A percentile compares a stretch with the other conserved stretches of the same genome.
Conservation (phyloP, 2,888 invertebrate species). For the Thalpophila matura region DNA sequence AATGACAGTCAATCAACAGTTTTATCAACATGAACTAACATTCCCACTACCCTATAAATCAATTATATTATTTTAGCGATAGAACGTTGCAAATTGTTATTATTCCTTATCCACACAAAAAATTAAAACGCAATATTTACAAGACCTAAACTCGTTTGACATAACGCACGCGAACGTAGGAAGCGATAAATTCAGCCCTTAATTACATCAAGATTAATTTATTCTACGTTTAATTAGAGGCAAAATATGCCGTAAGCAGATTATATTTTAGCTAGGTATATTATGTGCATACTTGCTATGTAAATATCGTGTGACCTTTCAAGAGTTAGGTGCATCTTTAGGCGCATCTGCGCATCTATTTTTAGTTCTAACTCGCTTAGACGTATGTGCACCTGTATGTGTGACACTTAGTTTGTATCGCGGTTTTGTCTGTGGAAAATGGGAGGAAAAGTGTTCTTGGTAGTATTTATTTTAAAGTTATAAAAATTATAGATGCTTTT, state of each 20-base stretch:
- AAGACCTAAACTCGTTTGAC: slow-evolving; percentile 25
- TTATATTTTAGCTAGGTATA: slow-evolving; percentile 48
- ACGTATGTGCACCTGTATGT: slow-evolving; percentile 47
- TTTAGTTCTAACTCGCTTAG: slow-evolving; percentile 76
- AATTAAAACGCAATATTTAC: slow-evolving; percentile 24
- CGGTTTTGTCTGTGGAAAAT: slow-evolving; percentile 40
- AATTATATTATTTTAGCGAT: slow-evolving; percentile 24
- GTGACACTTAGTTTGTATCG: slow-evolving; percentile 23
- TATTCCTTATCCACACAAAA: slow-evolving; percentile 7
- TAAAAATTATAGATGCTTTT: too few relatives aligned
- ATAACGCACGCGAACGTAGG: slow-evolving; percentile 54
- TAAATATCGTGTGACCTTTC: slow-evolving; percentile 71
- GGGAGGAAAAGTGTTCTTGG: slow-evolving; percentile 1
- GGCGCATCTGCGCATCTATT: slow-evolving; percentile 76
- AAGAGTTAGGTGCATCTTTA: slow-evolving; percentile 66
- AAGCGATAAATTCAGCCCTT: slow-evolving; percentile 47
- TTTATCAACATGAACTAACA: slow-evolving; percentile 9
- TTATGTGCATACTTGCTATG: slow-evolving; percentile 60
- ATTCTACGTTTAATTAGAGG: slow-evolving; percentile 57
- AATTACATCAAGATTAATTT: slow-evolving; percentile 53
- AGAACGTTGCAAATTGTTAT: slow-evolving; percentile 18
- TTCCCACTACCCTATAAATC: slow-evolving; percentile 35
- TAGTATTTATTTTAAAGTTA: too few relatives aligned
- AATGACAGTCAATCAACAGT: slow-evolving; percentile 8
- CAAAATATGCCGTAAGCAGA: slow-evolving; percentile 38